Percentiles rank a stretch among this genome's conserved stretches.
These are phyloP conservation scores for Taenioides sp. DNA, from an alignment of 2,797 vertebrate species.

Conservation along the genomic window DNA sequence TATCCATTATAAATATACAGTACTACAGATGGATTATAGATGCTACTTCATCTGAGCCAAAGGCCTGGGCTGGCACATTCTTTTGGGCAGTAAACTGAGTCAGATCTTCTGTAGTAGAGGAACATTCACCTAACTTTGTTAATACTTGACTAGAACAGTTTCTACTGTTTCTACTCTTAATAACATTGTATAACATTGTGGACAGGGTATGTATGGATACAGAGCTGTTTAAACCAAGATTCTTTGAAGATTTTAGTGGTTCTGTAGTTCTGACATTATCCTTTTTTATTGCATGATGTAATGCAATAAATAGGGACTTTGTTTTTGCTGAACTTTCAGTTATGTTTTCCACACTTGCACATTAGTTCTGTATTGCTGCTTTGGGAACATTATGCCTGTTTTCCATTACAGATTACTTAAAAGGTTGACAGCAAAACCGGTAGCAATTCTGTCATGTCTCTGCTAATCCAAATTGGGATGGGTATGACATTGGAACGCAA, in stretches of 20 bases:
- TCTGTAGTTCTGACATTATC: too few species aligned
- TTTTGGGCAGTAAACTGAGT: constrained; percentile 10
- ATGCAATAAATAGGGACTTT: too few species aligned
- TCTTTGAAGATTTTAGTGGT: too few species aligned
- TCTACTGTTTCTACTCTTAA: neutral
- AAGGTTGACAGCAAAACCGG: neutral
- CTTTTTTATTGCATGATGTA: too few species aligned
- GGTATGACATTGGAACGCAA: neutral
- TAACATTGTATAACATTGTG: too few species aligned
- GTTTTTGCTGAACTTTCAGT: too few species aligned
- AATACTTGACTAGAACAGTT: constrained; percentile 2
- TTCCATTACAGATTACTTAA: neutral
- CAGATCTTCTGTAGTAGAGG: constrained; percentile 5
- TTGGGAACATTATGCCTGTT: neutral
- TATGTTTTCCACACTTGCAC: neutral
- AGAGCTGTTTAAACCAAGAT: neutral
- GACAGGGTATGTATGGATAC: neutral
- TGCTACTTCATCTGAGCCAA: neutral
- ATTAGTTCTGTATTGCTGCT: neutral
- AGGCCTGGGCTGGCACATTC: constrained; percentile 6
- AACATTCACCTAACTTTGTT: constrained; percentile 4
- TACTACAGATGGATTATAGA: neutral
- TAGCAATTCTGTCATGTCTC: neutral
- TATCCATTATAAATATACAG: neutral
- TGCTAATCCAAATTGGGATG: neutral